Evolutionary conservation across 2,797 vertebrate species (phyloP), one percentile per base, ranked within the genome.

Genomic region (Sebastes itinus): DNA sequence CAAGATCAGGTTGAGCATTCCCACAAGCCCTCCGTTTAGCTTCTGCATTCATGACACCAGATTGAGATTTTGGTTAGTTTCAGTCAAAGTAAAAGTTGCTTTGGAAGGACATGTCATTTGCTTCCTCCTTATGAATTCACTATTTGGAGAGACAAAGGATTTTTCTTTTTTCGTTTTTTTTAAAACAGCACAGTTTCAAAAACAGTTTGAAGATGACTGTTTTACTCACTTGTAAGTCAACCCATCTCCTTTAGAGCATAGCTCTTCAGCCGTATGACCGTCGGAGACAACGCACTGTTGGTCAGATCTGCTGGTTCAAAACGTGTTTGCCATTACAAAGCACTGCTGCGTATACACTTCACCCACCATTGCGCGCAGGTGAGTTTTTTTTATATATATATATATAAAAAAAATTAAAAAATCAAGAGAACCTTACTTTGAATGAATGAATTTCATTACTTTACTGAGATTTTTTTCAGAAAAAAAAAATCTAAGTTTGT

Each of bases 191-290:
- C 55, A 89, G 75, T 89, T 81, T 89, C 71, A 92, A 87, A 85
- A 85, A 88, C 64, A 86, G 82, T 90, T 93, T 90, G 70, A 94
- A 94, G 87, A 92, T 42, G 88, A 91, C 92, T 89, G 83, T 92
- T 91, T 89, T 96, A 95, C 97, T 97, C 97, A 98, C 97, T 99
- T 98, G 96, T 97, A 98, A 91, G 97, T 98, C 96, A 99, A 96
- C 90, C 97, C 97, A 92, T 98, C 97, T 81, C 97, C 97, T 94
- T 93, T 97, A 95, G 97, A 97, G 94, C 97, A 97, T 88, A 98
- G 97, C 96, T 98, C 97, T 96, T 97, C 97, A 85, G 97, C 97
- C 72, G 97, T 97, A 85, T 97, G 97, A 94, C 97, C 97, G 83
- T 96, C 96, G 92, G 92, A 95, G 95, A 92, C 94, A 96, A 95